phyloP scores from a whole-genome alignment of 2,113 vertebrate species.

The Myodes glareolus region DNA sequence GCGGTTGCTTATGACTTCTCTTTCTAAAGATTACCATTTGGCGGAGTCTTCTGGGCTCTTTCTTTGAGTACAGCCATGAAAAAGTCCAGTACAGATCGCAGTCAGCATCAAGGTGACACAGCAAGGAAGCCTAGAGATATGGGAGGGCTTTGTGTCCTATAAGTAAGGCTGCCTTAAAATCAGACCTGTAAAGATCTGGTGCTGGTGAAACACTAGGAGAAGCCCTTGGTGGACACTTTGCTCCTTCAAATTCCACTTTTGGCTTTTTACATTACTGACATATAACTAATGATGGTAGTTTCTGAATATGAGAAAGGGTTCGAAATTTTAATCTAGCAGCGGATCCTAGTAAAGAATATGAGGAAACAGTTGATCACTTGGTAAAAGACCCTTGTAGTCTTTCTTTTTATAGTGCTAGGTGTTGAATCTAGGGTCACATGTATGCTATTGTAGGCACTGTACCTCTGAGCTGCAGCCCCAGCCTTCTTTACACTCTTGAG shows the following conservation, averaged over 20 bases:
- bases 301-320: conserved; percentile 35
- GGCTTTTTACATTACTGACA: neutral
- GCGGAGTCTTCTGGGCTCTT: neutral
- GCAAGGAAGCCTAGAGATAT: neutral
- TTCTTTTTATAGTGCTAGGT: neutral
- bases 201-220: neutral
- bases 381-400: neutral
- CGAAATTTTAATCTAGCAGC: neutral
- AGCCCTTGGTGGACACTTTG: neutral
- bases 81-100: neutral
- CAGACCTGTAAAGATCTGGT: neutral
- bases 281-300: neutral
- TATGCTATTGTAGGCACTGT: too few species aligned
- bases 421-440: too few species aligned
- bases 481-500: neutral
- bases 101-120: conserved; percentile 20
- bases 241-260: neutral
- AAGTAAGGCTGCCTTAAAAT: conserved; percentile 4
- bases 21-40: neutral
- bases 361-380: neutral
- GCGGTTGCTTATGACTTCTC: neutral
- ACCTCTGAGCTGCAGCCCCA: neutral
- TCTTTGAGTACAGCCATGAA: neutral
- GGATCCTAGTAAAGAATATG: conserved; percentile 14
- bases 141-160: neutral